Percentiles rank a stretch among this genome's conserved stretches.
Evolutionary conservation across 2,113 vertebrate genomes (phyloP).

Genomic region (Hippolais icterina): DNA sequence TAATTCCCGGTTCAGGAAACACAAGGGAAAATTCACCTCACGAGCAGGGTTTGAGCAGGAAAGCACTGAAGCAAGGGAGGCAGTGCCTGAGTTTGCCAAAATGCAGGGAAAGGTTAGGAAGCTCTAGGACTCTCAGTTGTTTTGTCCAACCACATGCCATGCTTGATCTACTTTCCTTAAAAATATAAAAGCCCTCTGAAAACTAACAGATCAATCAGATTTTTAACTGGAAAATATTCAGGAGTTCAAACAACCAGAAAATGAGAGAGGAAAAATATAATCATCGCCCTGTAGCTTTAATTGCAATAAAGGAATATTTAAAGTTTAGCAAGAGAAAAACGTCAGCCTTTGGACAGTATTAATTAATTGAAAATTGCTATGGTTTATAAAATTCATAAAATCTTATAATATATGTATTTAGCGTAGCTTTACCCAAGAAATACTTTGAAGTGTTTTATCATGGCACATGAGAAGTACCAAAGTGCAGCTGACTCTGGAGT

Average conservation of each 20-base stretch:
- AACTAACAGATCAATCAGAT: not conserved
- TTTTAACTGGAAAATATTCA: not conserved
- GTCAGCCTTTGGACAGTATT: not conserved
- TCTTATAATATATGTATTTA: not conserved
- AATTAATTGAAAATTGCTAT: not conserved
- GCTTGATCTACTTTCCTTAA: not conserved
- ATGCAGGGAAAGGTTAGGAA: not conserved
- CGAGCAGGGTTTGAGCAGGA: not conserved
- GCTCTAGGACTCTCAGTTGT: not conserved
- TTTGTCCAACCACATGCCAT: not conserved
- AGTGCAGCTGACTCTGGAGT: not conserved
- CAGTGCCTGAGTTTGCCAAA: not conserved
- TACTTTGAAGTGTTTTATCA: not conserved
- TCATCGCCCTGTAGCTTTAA: not conserved
- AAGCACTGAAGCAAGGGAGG: not conserved
- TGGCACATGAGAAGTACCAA: not conserved
- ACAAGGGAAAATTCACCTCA: not conserved
- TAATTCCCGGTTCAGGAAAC: not conserved
- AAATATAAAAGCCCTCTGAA: not conserved
- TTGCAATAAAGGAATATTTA: not conserved
- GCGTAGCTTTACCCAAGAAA: not conserved
- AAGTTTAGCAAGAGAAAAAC: not conserved
- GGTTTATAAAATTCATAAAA: not conserved
- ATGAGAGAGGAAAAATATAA: not conserved
- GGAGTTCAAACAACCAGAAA: not conserved